These are phyloP conservation scores for Cebuella pygmaea DNA, from an alignment of 2,797 vertebrate species.

Conservation along the genomic window DNA sequence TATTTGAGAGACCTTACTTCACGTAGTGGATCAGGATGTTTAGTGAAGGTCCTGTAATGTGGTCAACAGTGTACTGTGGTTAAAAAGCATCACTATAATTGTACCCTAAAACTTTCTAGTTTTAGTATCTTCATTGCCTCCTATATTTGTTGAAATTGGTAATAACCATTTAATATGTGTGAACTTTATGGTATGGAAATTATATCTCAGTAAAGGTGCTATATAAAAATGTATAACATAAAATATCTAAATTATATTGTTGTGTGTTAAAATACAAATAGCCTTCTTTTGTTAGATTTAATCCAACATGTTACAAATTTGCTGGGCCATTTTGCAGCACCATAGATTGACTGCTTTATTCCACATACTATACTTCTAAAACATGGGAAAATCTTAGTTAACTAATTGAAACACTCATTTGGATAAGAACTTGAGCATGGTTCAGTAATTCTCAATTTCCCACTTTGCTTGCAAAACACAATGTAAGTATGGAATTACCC, in stretches of 20 bases:
- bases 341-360: conserved; percentile 21
- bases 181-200: not conserved
- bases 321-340: not conserved
- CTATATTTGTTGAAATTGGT: conserved; percentile 31
- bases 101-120: not conserved
- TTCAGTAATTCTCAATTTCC: conserved; percentile 75
- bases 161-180: not conserved
- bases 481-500: conserved; percentile 52
- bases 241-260: not conserved
- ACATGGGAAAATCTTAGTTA: conserved; percentile 53
- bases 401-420: conserved; percentile 72
- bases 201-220: not conserved
- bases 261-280: not conserved
- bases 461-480: conserved; percentile 72
- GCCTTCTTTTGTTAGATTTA: not conserved
- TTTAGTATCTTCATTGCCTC: not conserved
- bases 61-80: not conserved
- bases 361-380: conserved; percentile 33
- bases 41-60: not conserved
- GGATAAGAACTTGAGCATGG: conserved; percentile 71
- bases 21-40: not conserved
- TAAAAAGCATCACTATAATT: not conserved
- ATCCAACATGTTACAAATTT: not conserved
- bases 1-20: conserved; percentile 7
- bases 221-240: not conserved